phyloP scores from a whole-genome alignment of 2,113 vertebrate species.

The Leucoraja erinaceus region DNA sequence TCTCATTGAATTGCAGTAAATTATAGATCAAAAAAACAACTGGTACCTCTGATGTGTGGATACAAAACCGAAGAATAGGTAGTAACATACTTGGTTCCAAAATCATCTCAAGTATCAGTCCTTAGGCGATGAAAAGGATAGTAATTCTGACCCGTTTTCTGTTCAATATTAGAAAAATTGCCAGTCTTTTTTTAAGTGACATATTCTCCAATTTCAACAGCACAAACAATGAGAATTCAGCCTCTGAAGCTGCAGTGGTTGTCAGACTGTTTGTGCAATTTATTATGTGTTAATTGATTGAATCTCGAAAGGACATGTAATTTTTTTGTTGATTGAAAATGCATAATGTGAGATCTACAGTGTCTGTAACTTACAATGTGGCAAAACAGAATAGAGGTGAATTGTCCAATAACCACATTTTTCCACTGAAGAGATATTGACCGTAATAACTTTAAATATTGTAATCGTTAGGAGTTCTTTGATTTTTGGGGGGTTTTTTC shows the following conservation, averaged over 20 bases:
- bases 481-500: neutral
- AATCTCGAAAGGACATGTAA: neutral
- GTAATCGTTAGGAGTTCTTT: neutral
- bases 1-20: neutral
- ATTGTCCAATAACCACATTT: neutral
- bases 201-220: slow-evolving; percentile 18
- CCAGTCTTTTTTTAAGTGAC: slow-evolving; percentile 2
- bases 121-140: slow-evolving; percentile 11
- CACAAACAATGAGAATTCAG: neutral
- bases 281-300: neutral
- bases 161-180: slow-evolving; percentile 31
- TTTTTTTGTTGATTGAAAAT: slow-evolving; percentile 24
- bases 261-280: neutral
- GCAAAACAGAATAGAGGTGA: neutral
- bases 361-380: neutral
- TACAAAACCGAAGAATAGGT: slow-evolving; percentile 28
- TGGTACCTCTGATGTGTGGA: slow-evolving; percentile 17
- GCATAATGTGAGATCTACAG: neutral
- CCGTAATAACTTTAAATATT: neutral
- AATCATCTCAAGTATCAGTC: slow-evolving; percentile 21
- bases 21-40: slow-evolving; percentile 17
- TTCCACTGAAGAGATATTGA: neutral
- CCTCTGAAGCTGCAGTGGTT: neutral
- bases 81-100: neutral
- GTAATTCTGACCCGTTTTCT: neutral